These are phyloP conservation scores for Cyphomyrus discorhynchus DNA, from an alignment of 2,113 vertebrate genomes.

Conservation along the genomic window DNA sequence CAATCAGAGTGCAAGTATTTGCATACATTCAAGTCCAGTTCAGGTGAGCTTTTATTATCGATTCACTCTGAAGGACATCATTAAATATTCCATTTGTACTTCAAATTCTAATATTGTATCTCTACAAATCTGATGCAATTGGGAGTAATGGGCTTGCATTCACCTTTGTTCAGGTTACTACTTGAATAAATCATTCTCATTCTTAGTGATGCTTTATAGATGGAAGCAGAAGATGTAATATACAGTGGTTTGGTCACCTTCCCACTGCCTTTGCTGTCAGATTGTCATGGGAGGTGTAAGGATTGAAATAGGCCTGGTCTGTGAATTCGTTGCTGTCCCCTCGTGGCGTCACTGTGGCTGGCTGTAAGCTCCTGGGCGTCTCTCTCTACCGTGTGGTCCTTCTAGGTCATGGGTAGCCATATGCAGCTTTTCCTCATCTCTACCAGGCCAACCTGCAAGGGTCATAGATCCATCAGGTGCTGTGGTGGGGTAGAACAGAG, in stretches of 20 bases:
- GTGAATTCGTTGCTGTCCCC: background rate
- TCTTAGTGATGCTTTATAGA: background rate
- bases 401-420: background rate
- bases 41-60: constrained; percentile 56
- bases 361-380: background rate
- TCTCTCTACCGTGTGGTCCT: background rate
- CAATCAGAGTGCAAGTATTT: constrained; percentile 62
- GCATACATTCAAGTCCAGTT: constrained; percentile 61
- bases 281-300: background rate
- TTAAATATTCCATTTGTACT: background rate
- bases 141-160: background rate
- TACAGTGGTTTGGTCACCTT: background rate
- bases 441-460: background rate
- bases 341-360: background rate
- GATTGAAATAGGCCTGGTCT: background rate
- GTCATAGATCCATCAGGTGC: background rate
- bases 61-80: background rate
- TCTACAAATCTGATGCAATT: background rate
- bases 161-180: background rate
- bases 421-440: background rate
- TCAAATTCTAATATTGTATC: background rate
- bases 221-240: background rate
- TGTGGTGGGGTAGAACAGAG: background rate
- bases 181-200: background rate
- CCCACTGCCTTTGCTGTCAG: background rate